These are phyloP conservation scores for Epizoanthus illoricatus DNA, from an alignment of 92 coral and sea anemone species.

Conservation along the genomic window DNA sequence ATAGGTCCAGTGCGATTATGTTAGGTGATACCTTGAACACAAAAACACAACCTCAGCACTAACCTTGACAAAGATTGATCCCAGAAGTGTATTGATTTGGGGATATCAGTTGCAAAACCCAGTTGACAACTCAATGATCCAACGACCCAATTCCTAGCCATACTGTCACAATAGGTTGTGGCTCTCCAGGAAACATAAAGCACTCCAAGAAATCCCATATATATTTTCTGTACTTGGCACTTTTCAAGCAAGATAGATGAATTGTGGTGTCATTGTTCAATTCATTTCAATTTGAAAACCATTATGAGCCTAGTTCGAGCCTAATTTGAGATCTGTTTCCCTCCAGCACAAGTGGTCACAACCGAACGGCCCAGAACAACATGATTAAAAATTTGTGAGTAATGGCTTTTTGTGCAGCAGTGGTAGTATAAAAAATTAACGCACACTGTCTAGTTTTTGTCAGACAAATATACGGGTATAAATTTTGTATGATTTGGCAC, in stretches of 20 bases:
- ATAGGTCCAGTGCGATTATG: conserved; percentile 9
- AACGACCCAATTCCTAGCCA: conserved; percentile 3
- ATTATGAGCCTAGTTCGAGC: neutral
- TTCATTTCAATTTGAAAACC: neutral
- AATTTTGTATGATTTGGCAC: conserved; percentile 84
- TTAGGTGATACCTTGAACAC: neutral
- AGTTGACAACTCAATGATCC: conserved; percentile 22
- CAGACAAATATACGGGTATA: conserved; percentile 91
- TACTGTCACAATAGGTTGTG: neutral
- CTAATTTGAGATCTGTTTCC: conserved; percentile 14
- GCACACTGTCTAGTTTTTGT: conserved; percentile 94
- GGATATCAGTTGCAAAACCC: conserved; percentile 33
- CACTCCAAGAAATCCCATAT: neutral
- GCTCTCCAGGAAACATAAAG: conserved; percentile 29
- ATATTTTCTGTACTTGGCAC: conserved; percentile 6
- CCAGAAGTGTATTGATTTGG: conserved; percentile 10
- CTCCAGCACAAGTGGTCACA: conserved; percentile 51
- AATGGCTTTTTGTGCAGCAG: conserved; percentile 91
- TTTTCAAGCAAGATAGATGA: neutral
- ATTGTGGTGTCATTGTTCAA: neutral
- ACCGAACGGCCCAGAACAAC: conserved; percentile 76
- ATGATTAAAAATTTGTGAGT: conserved; percentile 97
- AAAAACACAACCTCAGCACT: conserved; percentile 28
- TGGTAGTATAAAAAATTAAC: conserved; percentile 99
- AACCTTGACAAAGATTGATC: conserved; percentile 33